Evolutionary conservation across 2,797 vertebrate genomes (phyloP), one percentile per base, ranked within the genome.

Genomic region (Cephalopachus bancanus): DNA sequence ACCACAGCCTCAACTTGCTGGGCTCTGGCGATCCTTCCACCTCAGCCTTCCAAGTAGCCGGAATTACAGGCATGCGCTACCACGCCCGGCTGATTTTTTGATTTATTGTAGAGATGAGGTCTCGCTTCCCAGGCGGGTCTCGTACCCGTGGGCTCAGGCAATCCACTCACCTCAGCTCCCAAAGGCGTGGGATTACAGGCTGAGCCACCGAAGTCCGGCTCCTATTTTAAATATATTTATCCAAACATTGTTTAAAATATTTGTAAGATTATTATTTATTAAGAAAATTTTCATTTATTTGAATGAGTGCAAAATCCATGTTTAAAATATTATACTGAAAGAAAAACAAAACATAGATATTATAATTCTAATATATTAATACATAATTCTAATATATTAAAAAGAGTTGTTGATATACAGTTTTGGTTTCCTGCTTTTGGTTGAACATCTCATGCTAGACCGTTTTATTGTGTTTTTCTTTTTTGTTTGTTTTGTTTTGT

Each of bases 271-370:
- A 69, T 67, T 76, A 44, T 62, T 76, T 71, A 30, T 9, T 89
- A 72, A 7, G 24, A 7, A 0, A 76, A n/a, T 0, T 57, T 94
- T 64, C 5, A 81, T 49, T 90, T 94, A 37, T 62, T 83, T 55
- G 33, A 71, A 69, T 51, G 60, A 37, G 37, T 49, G 93, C 4
- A 92, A 92, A 95, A 37, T 19, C 1, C 5, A 17, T 67, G 6
- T 57, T 76, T 83, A 1, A 1, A 49, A 59, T 19, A 57, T 83
- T 59, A 33, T 14, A 69, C 7, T 64, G 59, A 90, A 10, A 93
- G 49, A 75, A 94, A 84, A 69, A 60, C 0, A 92, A 89, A 90
- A 89, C 87, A 92, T 3, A 87, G 9, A 83, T 10, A 33, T 28
- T 10, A 7, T 30, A 75, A 51, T 30, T 75, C 7, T 28, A 51